Percentiles rank a stretch among this genome's conserved stretches.
Conservation (phyloP, 2,888 invertebrate genomes). For the Mythimna impura region DNA sequence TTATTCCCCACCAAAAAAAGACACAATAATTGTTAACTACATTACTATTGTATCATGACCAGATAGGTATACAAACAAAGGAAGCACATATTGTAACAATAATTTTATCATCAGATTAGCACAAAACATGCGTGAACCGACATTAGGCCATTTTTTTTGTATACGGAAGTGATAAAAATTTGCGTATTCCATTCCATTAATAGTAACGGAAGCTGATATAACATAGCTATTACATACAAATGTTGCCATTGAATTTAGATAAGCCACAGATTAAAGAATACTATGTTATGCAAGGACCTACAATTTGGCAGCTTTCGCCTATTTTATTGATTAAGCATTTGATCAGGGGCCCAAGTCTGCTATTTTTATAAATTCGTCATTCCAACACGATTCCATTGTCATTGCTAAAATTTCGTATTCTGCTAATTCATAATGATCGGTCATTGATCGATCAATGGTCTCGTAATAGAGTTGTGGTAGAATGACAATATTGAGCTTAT, state of each 20-base stretch:
- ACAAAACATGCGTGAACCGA: background rate
- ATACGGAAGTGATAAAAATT: slow-evolving; percentile 42
- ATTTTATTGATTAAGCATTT: background rate
- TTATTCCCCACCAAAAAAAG: too few species aligned
- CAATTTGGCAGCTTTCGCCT: background rate
- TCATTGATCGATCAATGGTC: too few species aligned
- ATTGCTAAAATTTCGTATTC: too few species aligned
- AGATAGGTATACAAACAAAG: background rate
- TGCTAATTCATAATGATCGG: too few species aligned
- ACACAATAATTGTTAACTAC: background rate
- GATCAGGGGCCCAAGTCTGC: too few species aligned
- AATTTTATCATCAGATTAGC: slow-evolving; percentile 25
- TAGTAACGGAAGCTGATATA: slow-evolving; percentile 24
- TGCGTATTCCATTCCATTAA: background rate
- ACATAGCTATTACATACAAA: background rate
- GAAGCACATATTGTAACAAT: slow-evolving; percentile 8
- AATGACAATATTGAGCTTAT: too few species aligned
- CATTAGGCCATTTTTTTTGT: slow-evolving; percentile 9
- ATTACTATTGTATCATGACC: background rate
- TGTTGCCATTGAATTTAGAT: background rate
- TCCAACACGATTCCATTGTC: too few species aligned
- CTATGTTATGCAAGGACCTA: background rate
- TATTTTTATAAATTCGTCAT: too few species aligned
- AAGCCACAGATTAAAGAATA: background rate
- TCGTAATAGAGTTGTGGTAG: too few species aligned